Percentiles rank a stretch among this genome's conserved stretches.
Conservation (phyloP, 2,113 vertebrate genomes). For the Tupaia chinensis region DNA sequence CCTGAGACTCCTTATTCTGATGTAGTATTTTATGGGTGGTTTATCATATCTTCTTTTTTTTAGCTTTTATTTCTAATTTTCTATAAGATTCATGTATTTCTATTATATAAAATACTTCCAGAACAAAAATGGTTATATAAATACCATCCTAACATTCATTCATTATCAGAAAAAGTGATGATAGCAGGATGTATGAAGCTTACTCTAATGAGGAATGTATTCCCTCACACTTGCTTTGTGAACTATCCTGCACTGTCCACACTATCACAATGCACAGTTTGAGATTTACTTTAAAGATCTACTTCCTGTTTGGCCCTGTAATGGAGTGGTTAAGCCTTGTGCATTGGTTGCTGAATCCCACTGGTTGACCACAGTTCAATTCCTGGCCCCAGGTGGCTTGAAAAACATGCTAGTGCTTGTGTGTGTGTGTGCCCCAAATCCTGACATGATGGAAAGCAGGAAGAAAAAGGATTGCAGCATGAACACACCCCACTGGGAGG, state of each 20-base stretch:
- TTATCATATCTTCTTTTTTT: constrained; percentile 30
- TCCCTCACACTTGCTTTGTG: neutral
- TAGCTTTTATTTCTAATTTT: constrained; percentile 32
- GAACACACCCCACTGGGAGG: no score
- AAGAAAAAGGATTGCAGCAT: no score
- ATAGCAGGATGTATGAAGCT: neutral
- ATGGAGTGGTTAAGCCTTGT: no score
- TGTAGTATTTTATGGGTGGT: neutral
- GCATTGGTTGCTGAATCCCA: no score
- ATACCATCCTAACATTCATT: neutral
- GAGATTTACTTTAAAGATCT: constrained; percentile 15
- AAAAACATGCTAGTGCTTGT: no score
- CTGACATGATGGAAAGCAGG: no score
- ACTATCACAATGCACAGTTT: neutral
- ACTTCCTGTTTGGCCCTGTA: neutral
- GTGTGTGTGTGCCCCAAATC: no score
- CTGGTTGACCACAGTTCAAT: no score
- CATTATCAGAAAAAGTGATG: neutral
- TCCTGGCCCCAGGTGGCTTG: no score
- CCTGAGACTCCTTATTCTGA: neutral
- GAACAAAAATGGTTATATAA: constrained; percentile 21
- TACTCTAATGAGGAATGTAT: neutral
- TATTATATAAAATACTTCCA: constrained; percentile 55
- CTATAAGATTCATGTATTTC: neutral
- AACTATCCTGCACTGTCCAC: neutral